Percentiles rank a stretch among this genome's conserved stretches.
These are phyloP conservation scores for Daboia siamensis DNA, from an alignment of 2,113 vertebrate genomes.

Conservation along the genomic window DNA sequence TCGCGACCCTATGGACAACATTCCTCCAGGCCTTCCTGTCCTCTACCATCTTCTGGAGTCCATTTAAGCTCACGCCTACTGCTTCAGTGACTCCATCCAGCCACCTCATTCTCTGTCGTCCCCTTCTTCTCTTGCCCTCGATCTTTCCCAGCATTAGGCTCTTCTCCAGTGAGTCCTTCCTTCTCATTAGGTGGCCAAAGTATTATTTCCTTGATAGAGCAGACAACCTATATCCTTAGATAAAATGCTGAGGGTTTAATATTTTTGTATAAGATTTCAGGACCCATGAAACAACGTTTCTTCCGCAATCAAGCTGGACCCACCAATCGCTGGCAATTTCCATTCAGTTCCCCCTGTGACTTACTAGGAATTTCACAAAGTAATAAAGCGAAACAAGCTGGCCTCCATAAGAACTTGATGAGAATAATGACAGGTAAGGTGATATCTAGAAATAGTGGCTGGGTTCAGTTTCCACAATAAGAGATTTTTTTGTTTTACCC, in stretches of 20 bases:
- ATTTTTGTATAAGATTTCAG: neutral
- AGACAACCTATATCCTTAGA: neutral
- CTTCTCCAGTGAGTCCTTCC: too few relatives aligned
- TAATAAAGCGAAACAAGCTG: conserved; percentile 13
- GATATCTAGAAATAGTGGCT: neutral
- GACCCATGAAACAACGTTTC: neutral
- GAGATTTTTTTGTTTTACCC: neutral
- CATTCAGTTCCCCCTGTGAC: conserved; percentile 25
- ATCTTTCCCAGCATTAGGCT: too few relatives aligned
- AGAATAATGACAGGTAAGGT: conserved; percentile 37
- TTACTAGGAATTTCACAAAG: conserved; percentile 46
- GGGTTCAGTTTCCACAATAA: neutral
- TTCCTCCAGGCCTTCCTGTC: too few relatives aligned
- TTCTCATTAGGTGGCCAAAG: too few relatives aligned
- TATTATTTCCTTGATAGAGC: neutral
- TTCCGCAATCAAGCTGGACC: conserved; percentile 35
- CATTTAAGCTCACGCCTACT: too few relatives aligned
- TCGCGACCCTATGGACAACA: too few relatives aligned
- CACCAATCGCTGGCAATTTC: conserved; percentile 45
- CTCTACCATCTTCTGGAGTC: too few relatives aligned
- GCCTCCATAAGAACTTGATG: conserved; percentile 11
- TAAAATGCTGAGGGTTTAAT: neutral
- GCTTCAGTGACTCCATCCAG: too few relatives aligned
- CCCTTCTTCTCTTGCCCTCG: too few relatives aligned
- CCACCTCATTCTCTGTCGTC: too few relatives aligned